Evolutionary conservation across 2,797 vertebrate species (phyloP).

Genomic region (Malacoraja senta): DNA sequence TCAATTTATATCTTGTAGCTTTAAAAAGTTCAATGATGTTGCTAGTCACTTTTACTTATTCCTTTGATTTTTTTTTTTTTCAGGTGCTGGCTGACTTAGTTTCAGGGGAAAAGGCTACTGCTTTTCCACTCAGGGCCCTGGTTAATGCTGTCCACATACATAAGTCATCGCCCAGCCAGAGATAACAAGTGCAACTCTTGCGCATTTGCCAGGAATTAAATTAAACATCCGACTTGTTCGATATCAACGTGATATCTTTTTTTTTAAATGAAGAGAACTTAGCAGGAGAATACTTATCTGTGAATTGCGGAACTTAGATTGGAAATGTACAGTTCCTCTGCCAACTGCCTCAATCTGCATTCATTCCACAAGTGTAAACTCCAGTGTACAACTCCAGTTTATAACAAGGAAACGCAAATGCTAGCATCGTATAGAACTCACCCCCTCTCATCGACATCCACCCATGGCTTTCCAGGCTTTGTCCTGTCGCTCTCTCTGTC

Average conservation of each 20-base stretch:
- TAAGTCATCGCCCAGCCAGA: slow-evolving; percentile 49
- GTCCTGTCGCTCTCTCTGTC: too few relatives aligned
- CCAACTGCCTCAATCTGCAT: too few relatives aligned
- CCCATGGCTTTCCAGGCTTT: too few relatives aligned
- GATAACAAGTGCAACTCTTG: slow-evolving; percentile 38
- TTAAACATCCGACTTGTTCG: not conserved
- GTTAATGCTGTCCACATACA: slow-evolving; percentile 49
- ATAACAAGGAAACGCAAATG: too few relatives aligned
- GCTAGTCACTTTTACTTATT: slow-evolving; percentile 53
- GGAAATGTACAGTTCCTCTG: not conserved
- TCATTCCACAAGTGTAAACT: too few relatives aligned
- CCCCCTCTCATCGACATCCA: too few relatives aligned
- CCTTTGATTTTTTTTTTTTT: slow-evolving; percentile 56
- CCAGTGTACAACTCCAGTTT: too few relatives aligned
- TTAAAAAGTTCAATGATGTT: slow-evolving; percentile 57
- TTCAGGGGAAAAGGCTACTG: slow-evolving; percentile 45
- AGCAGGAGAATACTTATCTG: not conserved
- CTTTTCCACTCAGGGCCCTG: slow-evolving; percentile 46
- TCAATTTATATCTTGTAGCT: slow-evolving; percentile 54
- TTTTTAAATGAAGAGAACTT: not conserved
- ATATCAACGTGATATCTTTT: not conserved
- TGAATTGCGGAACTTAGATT: not conserved
- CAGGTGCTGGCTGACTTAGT: slow-evolving; percentile 49
- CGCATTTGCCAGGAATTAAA: not conserved
- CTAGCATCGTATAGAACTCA: too few relatives aligned